A percentile compares a stretch with the other conserved stretches of the same genome.
phyloP scores from a whole-genome alignment of 2,113 vertebrate genomes.

The Burhinus oedicnemus region DNA sequence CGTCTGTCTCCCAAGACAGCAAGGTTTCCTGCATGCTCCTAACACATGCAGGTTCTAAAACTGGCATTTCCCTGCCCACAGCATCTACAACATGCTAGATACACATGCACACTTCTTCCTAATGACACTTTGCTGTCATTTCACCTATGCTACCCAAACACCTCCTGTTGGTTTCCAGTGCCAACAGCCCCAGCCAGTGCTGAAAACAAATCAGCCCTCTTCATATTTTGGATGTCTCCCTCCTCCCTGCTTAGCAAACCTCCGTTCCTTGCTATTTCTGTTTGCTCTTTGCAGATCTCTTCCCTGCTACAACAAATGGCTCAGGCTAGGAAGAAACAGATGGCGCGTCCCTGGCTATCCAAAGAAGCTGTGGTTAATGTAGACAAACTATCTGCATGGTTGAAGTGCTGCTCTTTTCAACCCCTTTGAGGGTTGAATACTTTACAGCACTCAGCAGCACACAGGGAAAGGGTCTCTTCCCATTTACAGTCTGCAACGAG shows the following conservation, averaged over 20 bases:
- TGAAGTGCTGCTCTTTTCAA: not conserved
- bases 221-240: not conserved
- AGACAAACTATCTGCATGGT: not conserved
- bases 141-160: not conserved
- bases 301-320: not conserved
- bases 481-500: not conserved
- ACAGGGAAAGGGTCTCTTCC: not conserved
- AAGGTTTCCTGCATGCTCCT: not conserved
- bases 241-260: not conserved
- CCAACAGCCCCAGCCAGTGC: not conserved
- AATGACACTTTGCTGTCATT: not conserved
- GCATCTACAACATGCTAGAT: not conserved
- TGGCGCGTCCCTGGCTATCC: rapidly evolving
- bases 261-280: not conserved
- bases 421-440: not conserved
- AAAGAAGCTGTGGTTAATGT: not conserved
- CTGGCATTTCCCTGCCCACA: not conserved
- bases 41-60: not conserved
- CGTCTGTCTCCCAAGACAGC: not conserved
- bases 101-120: not conserved
- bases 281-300: not conserved
- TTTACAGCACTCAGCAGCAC: not conserved
- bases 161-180: not conserved
- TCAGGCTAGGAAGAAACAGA: not conserved
- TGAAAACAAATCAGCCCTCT: not conserved